Conservation (phyloP, 1,140 invertebrate genomes). For the Eciton burchellii region DNA sequence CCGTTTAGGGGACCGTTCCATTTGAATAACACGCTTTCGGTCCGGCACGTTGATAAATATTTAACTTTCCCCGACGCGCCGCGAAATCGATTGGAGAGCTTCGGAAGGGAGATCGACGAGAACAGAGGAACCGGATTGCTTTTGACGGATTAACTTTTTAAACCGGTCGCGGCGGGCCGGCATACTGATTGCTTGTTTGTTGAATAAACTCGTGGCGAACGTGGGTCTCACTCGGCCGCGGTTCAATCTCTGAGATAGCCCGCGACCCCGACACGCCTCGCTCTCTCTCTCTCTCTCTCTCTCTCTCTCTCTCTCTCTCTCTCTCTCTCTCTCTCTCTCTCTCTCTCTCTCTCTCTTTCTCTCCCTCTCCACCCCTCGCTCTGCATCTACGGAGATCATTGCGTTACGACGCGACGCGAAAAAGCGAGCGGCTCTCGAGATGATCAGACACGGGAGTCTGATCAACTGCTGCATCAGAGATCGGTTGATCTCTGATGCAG, state of each 20-base stretch:
- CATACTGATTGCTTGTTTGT: slow-evolving; percentile 58
- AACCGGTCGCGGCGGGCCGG: slow-evolving; percentile 14
- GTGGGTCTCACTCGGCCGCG: slow-evolving; percentile 30
- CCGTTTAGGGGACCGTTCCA: slow-evolving; percentile 33
- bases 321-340: no score
- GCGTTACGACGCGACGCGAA: neutral
- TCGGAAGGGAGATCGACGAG: slow-evolving; percentile 22
- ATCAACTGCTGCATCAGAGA: no score
- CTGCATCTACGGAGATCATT: slow-evolving; percentile 25
- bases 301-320: no score
- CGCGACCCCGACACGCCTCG: neutral
- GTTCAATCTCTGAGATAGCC: slow-evolving; percentile 41
- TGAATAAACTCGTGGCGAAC: slow-evolving; percentile 46
- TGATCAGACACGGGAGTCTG: neutral
- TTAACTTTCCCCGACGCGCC: slow-evolving; percentile 32
- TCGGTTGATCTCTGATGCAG: no score
- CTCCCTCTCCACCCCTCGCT: neutral
- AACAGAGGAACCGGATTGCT: slow-evolving; percentile 56
- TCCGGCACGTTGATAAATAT: slow-evolving; percentile 55
- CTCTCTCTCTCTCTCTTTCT: no score
- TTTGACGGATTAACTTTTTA: slow-evolving; percentile 62
- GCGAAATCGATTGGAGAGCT: slow-evolving; percentile 48
- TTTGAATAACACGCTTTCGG: slow-evolving; percentile 55
- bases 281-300: no score
- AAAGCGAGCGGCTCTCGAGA: neutral